These are phyloP conservation scores for Himantopus leucocephalus DNA, from an alignment of 2,113 vertebrate species.

Conservation along the genomic window DNA sequence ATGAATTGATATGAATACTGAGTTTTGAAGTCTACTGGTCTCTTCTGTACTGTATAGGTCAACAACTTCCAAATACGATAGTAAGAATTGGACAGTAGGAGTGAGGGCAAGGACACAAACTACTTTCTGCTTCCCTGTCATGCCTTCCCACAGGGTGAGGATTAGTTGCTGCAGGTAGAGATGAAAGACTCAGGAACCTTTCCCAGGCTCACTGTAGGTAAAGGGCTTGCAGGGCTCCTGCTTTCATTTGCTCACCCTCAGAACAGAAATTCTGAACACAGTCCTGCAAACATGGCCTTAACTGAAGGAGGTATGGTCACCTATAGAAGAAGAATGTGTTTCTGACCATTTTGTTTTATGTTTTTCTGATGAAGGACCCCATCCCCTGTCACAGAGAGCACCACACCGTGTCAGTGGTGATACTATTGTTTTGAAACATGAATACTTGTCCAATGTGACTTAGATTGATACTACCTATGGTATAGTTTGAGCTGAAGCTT, in stretches of 20 bases:
- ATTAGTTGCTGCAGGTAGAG: not conserved
- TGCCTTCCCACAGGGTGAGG: not conserved
- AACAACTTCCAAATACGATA: not conserved
- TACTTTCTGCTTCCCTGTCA: not conserved
- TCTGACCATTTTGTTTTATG: not conserved
- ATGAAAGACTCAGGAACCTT: not conserved
- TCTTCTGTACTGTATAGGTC: not conserved
- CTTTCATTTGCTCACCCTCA: not conserved
- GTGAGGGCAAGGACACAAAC: not conserved
- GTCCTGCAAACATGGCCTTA: not conserved
- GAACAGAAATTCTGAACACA: not conserved
- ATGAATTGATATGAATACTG: not conserved
- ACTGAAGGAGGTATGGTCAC: not conserved
- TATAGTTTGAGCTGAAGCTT: not conserved
- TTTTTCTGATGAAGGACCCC: not conserved
- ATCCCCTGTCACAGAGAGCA: not conserved
- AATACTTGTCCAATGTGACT: not conserved
- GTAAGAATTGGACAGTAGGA: not conserved
- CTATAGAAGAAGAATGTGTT: not conserved
- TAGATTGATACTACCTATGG: not conserved
- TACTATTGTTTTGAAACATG: not conserved
- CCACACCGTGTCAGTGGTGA: fast-evolving
- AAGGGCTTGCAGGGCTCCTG: not conserved
- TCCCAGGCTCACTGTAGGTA: not conserved
- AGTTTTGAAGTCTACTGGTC: not conserved